These are phyloP conservation scores for Pluvianellus socialis DNA, from an alignment of 2,113 vertebrate genomes.

Conservation along the genomic window DNA sequence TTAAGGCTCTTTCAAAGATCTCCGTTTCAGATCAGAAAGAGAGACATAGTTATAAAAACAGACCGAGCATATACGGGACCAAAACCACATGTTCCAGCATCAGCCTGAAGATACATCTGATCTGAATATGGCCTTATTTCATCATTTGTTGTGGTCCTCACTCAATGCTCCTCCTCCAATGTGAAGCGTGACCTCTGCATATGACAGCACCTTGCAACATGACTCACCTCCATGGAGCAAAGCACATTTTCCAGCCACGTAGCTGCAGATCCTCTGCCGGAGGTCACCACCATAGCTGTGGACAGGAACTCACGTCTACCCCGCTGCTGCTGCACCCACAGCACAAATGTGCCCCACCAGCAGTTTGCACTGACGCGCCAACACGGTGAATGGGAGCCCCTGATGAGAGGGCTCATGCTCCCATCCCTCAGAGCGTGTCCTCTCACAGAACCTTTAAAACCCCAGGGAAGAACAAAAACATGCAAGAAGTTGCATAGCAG, in stretches of 20 bases:
- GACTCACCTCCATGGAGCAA: not conserved
- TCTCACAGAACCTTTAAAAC: not conserved
- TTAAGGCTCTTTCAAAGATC: not conserved
- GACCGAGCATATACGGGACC: not conserved
- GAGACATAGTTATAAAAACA: not conserved
- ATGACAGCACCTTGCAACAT: not conserved
- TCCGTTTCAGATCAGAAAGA: not conserved
- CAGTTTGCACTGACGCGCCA: not conserved
- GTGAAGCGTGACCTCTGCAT: fast-evolving
- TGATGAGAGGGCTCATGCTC: not conserved
- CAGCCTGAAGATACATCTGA: not conserved
- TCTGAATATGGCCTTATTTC: not conserved
- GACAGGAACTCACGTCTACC: not conserved
- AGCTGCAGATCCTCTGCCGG: not conserved
- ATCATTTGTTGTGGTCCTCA: not conserved
- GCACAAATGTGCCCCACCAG: not conserved
- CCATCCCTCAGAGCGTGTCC: not conserved
- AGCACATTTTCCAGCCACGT: not conserved
- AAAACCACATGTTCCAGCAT: not conserved
- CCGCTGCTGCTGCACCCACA: not conserved
- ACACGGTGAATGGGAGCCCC: not conserved
- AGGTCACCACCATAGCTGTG: fast-evolving
- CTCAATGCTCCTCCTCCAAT: fast-evolving
- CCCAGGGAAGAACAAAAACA: not conserved
- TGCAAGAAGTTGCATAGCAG: not conserved